Evolutionary conservation across 2,888 invertebrate genomes (phyloP).

Genomic region (Tenthredo distinguenda): DNA sequence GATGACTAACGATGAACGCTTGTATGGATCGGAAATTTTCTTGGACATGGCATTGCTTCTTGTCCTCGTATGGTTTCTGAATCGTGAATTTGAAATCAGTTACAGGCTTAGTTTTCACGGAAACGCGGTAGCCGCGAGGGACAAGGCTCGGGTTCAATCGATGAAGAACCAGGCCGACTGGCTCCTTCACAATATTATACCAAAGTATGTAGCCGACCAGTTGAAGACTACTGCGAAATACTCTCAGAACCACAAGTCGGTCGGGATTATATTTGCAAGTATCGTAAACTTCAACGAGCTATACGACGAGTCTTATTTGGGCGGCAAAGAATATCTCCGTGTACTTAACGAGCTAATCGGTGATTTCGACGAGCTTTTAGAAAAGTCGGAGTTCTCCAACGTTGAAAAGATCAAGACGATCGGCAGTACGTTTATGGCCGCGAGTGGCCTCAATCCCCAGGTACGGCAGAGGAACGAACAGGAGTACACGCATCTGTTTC

Average conservation of each 20-base stretch:
- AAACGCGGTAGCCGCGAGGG: slow-evolving; percentile 93
- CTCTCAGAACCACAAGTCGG: slow-evolving; percentile 95
- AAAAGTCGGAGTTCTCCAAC: slow-evolving; percentile 88
- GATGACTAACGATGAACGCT: slow-evolving; percentile 64
- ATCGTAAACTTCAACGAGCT: slow-evolving; percentile 98
- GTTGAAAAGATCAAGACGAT: slow-evolving; percentile 99
- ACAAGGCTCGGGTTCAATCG: slow-evolving; percentile 92
- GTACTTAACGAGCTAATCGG: slow-evolving; percentile 97
- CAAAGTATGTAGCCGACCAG: slow-evolving; percentile 96
- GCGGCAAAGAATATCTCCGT: slow-evolving; percentile 95
- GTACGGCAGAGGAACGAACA: slow-evolving; percentile 85
- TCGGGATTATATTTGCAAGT: slow-evolving; percentile 96
- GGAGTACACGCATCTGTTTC: slow-evolving; percentile 89
- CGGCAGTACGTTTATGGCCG: slow-evolving; percentile 98
- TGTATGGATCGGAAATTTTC: slow-evolving; percentile 86
- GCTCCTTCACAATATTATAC: slow-evolving; percentile 97
- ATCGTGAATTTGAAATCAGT: slow-evolving; percentile 97
- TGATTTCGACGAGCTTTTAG: slow-evolving; percentile 96
- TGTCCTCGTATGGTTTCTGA: slow-evolving; percentile 94
- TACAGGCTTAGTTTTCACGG: slow-evolving; percentile 96
- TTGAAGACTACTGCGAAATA: slow-evolving; percentile 96
- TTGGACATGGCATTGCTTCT: slow-evolving; percentile 91
- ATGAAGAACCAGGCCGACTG: slow-evolving; percentile 98
- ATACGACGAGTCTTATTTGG: slow-evolving; percentile 97
- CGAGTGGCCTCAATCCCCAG: slow-evolving; percentile 94